Base-by-base conservation (phyloP, 2,113 vertebrate species). In the Gnathonemus longibarbis region DNA sequence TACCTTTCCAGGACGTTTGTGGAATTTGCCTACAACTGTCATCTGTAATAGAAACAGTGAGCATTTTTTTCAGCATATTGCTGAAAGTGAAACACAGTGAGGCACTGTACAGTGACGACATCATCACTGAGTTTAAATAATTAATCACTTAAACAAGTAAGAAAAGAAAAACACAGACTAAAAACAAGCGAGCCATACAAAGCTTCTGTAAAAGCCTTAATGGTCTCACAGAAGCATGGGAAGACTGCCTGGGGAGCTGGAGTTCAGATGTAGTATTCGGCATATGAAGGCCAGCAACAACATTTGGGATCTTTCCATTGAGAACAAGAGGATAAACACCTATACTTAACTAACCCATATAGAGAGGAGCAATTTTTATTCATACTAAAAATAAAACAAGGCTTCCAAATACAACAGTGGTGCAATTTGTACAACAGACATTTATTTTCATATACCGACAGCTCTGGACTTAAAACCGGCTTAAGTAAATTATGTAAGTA, bases 1-100 rank as follows among this genome's bases (percentile, higher is more conserved):
- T 95, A 98, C 98, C 97, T 99, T 99, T 93, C 97, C 98, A 90
- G 98, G 98, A 87, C 98, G 96, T 84, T 96, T 97, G 92, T 99
- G 98, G 93, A 97, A 96, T 92, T 94, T 94, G 19, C 90, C 95
- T 87, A 88, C 53, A 9, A 84, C 53, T 86, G 89, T 91, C 89
- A 90, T 91, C 96, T 96, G 92, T 42, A 93, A 91, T 92, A 88
- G 45, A 70, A 93, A 93, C 77, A 45, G 86, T 42, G 21, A 35
- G 86, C 11, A 27, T 53, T 87, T 87, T 87, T 19, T 49, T 27
- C n/a, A 31, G n/a, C 10, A n/a, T 49, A 45, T 17, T 70, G 24
- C 9, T 31, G 42, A 4, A 31, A 70, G 62, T 13, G 62, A 70
- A 70, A 70, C 27, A 70, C 13, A 3, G 27, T 31, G 62, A 13